Conservation (phyloP, 2,888 invertebrate genomes). For the Helicoverpa assulta region DNA sequence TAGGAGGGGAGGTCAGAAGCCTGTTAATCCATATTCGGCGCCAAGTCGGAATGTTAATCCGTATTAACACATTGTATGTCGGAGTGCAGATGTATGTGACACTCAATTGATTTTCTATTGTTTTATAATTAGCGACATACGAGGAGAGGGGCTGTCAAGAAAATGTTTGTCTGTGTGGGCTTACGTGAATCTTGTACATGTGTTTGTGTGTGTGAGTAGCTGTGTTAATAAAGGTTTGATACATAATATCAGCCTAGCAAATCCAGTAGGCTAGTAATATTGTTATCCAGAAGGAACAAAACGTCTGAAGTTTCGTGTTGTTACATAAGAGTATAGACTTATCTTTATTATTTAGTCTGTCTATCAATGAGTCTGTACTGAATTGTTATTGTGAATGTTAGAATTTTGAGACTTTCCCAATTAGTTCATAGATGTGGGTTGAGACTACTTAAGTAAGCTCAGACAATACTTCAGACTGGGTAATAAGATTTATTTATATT, state of each 20-base stretch:
- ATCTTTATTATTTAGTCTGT: not conserved
- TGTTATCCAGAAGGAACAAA: not conserved
- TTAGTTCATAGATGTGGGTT: no score
- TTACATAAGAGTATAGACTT: not conserved
- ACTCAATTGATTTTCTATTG: no score
- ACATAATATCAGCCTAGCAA: not conserved
- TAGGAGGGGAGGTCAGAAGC: constrained; percentile 52
- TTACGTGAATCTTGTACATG: not conserved
- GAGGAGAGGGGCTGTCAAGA: not conserved
- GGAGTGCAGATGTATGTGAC: no score
- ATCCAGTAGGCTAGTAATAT: not conserved
- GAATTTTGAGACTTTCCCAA: no score
- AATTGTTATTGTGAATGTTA: no score
- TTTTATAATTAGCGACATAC: no score
- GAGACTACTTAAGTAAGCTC: no score
- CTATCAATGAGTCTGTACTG: no score
- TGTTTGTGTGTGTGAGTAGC: no score
- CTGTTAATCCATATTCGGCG: constrained; percentile 54
- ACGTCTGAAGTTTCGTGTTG: not conserved
- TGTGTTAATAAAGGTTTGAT: no score
- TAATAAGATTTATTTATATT: no score
- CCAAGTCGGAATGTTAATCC: constrained; percentile 38
- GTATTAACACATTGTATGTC: constrained; percentile 3
- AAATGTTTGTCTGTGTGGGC: not conserved
- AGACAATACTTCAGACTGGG: no score